These are phyloP conservation scores for Pseudomyrmex concolor DNA, from an alignment of 1,140 invertebrate genomes.

Conservation along the genomic window DNA sequence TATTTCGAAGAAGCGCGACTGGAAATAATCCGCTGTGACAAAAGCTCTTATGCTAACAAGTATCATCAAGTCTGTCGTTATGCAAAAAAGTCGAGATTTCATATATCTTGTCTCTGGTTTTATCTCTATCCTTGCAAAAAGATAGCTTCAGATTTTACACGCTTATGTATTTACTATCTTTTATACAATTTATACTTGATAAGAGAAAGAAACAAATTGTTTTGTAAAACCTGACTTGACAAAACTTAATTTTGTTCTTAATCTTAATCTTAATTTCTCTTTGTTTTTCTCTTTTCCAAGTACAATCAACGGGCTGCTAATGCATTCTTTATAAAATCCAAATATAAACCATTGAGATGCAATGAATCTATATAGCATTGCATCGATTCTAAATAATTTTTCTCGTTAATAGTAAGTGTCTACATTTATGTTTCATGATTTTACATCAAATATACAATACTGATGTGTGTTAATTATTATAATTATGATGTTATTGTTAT, in stretches of 20 bases:
- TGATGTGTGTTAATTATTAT: conserved; percentile 7
- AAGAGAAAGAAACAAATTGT: background rate
- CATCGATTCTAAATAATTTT: background rate
- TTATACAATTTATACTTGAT: conserved; percentile 15
- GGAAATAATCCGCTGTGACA: conserved; percentile 47
- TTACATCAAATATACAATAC: background rate
- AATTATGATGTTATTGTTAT: background rate
- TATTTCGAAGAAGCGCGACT: conserved; percentile 32
- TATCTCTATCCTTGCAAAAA: background rate
- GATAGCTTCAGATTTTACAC: background rate
- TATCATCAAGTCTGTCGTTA: conserved; percentile 50
- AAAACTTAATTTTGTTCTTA: conserved; percentile 2
- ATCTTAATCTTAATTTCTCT: background rate
- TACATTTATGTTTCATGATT: background rate
- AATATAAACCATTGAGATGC: background rate
- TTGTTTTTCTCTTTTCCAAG: background rate
- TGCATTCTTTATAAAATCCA: background rate
- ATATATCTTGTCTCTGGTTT: background rate
- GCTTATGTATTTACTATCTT: background rate
- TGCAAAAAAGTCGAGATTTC: conserved; percentile 24
- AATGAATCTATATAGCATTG: background rate
- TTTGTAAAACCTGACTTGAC: background rate
- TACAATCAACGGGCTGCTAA: background rate
- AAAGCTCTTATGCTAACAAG: conserved; percentile 59
- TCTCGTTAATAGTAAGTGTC: background rate